A percentile compares a stretch with the other conserved stretches of the same genome.
Conservation (phyloP, 2,113 vertebrate species). For the Mastomys natalensis region DNA sequence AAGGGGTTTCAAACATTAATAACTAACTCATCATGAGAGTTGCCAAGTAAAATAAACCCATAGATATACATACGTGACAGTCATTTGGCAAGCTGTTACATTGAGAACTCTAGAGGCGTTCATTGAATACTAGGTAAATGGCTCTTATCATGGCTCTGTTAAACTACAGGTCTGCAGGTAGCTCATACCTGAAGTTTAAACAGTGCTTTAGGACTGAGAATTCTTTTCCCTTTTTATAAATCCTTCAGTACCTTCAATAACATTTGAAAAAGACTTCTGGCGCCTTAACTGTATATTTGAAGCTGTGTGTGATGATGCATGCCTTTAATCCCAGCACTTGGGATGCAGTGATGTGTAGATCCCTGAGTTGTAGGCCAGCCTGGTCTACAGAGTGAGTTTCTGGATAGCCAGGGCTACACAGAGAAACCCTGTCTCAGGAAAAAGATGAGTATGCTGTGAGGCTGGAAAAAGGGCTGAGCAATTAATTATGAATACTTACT, state of each 20-base stretch:
- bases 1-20: background rate
- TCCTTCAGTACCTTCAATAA: background rate
- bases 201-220: background rate
- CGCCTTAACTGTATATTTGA: background rate
- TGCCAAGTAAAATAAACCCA: background rate
- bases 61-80: background rate
- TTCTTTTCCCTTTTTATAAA: background rate
- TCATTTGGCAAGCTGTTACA: background rate
- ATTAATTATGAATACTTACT: background rate
- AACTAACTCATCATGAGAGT: background rate
- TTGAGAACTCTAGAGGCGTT: background rate
- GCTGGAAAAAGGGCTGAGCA: background rate
- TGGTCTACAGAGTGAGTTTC: background rate
- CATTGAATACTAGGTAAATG: background rate
- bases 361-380: background rate
- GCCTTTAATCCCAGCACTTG: background rate
- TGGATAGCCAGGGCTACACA: no score
- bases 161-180: background rate
- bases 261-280: constrained; percentile 18
- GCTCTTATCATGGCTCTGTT: background rate
- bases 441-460: background rate
- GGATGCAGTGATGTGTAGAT: background rate
- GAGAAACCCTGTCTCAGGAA: background rate
- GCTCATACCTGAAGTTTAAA: background rate
- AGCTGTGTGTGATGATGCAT: background rate